phyloP scores from a whole-genome alignment of 2,888 invertebrate species.

The Herminia tarsipennalis region DNA sequence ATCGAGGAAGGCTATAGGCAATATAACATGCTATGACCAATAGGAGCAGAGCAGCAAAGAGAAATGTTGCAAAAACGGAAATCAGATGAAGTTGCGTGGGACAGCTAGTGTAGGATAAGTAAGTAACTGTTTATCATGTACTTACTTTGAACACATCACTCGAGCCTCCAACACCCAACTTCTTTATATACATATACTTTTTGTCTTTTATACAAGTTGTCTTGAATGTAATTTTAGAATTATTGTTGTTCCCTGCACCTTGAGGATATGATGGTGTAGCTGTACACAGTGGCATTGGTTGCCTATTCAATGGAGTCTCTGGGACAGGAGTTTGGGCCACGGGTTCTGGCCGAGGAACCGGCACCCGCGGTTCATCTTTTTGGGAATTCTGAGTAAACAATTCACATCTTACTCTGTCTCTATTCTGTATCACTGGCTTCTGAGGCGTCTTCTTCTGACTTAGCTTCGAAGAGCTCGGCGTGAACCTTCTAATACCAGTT shows the following conservation, averaged over 20 bases:
- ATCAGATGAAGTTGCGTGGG: too few relatives aligned
- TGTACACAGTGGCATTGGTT: slow-evolving; percentile 60
- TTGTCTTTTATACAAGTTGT: slow-evolving; percentile 88
- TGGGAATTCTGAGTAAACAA: slow-evolving; percentile 58
- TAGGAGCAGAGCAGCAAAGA: too few relatives aligned
- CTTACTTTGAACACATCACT: slow-evolving; percentile 90
- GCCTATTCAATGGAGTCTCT: slow-evolving; percentile 68
- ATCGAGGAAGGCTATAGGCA: too few relatives aligned
- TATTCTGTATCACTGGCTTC: slow-evolving; percentile 55
- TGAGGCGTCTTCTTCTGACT: slow-evolving; percentile 67
- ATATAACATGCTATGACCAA: too few relatives aligned
- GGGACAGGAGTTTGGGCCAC: slow-evolving; percentile 48
- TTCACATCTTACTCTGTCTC: slow-evolving; percentile 74
- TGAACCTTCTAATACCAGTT: slow-evolving; percentile 70
- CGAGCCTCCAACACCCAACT: slow-evolving; percentile 95
- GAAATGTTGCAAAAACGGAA: too few relatives aligned
- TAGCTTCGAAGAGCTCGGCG: slow-evolving; percentile 64
- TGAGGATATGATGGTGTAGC: slow-evolving; percentile 80
- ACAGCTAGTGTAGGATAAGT: too few relatives aligned
- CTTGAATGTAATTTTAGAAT: slow-evolving; percentile 72
- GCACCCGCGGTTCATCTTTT: slow-evolving; percentile 45
- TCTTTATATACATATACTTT: slow-evolving; percentile 90
- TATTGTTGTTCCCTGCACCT: slow-evolving; percentile 57
- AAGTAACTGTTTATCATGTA: too few relatives aligned
- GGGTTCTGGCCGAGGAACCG: slow-evolving; percentile 23